Base-by-base conservation (phyloP, 2,113 vertebrate genomes). In the Diphyllodes magnificus region DNA sequence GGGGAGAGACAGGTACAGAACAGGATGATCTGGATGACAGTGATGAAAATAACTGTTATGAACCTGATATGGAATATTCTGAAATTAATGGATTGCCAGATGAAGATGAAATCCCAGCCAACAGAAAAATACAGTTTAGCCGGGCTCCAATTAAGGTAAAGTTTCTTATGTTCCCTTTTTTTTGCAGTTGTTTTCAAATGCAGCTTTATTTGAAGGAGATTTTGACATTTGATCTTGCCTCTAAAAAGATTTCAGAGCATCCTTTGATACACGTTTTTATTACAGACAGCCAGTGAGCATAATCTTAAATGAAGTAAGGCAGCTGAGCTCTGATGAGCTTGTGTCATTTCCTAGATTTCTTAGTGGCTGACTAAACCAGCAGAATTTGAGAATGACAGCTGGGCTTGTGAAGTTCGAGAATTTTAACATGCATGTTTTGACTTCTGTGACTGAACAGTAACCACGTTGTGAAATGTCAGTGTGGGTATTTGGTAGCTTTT, bases 41-140 rank as follows among this genome's bases (percentile, higher is more conserved):
- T 47, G 99, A 99, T 35, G 99, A 99, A 73, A 98, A 98, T 89
- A 97, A 96, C 65, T 98, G 97, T 97, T 99, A 99, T 5, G 99
- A 99, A 72, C 99, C 99, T 2, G 99, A 99, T 92, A 98, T 98
- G 82, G 99, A 99, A 78, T 98, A 98, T 94, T 98, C 98, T 2
- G 99, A 99, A 98, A 98, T 99, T 65, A 96, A 97, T 33, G 99
- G 99, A 79, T 97, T 99, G 91, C 98, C 98, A 6, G 98, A 99
- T 73, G 99, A 99, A 97, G 98, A 98, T 15, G 98, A 99, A 92
- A 98, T 99, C 93, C 99, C 99, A 80, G 92, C 97, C 61, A 98
- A 98, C 73, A 98, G 99, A 93, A 99, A 99, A 97, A 99, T 99
- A 93, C 94, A 98, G 94, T 99, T 99, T 96, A 99, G 99, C 98